A percentile compares a stretch with the other conserved stretches of the same genome.
phyloP scores from a whole-genome alignment of 2,888 invertebrate species.

The Cryptus viduatorius region DNA sequence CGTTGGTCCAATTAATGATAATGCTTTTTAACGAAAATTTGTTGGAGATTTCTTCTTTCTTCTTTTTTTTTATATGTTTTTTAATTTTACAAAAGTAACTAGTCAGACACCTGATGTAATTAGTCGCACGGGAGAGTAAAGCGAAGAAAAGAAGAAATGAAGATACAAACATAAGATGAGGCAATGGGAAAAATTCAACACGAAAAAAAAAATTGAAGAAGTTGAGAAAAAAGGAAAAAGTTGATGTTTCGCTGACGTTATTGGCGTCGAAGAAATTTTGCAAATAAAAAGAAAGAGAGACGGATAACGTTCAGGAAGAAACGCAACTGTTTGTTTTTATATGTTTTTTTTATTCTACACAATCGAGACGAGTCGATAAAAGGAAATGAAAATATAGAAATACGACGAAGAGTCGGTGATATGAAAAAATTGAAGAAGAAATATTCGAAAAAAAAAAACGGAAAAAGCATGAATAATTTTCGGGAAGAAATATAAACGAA shows the following conservation, averaged over 20 bases:
- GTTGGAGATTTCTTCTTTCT: not conserved
- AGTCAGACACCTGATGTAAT: slow-evolving; percentile 8
- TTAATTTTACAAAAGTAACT: slow-evolving; percentile 17
- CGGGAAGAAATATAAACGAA: not conserved
- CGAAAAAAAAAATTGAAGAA: not conserved
- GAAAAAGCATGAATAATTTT: not conserved
- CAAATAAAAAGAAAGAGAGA: not conserved
- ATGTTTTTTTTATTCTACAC: not conserved
- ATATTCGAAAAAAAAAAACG: not conserved
- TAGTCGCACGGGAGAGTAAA: slow-evolving; percentile 5
- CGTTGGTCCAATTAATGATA: not conserved
- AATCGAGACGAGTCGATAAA: too few relatives aligned
- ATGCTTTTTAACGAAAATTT: not conserved
- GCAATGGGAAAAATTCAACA: not conserved
- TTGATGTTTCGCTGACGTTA: too few relatives aligned
- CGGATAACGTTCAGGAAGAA: too few relatives aligned
- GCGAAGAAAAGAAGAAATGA: not conserved
- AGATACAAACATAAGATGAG: slow-evolving; percentile 11
- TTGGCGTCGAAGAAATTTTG: not conserved
- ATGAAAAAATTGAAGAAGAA: not conserved
- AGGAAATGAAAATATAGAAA: too few relatives aligned
- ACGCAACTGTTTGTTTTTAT: too few relatives aligned
- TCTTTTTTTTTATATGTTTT: not conserved
- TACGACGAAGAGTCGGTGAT: not conserved
- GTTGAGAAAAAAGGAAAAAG: too few relatives aligned